phyloP scores from a whole-genome alignment of 2,113 vertebrate species.

The Camelus dromedarius region DNA sequence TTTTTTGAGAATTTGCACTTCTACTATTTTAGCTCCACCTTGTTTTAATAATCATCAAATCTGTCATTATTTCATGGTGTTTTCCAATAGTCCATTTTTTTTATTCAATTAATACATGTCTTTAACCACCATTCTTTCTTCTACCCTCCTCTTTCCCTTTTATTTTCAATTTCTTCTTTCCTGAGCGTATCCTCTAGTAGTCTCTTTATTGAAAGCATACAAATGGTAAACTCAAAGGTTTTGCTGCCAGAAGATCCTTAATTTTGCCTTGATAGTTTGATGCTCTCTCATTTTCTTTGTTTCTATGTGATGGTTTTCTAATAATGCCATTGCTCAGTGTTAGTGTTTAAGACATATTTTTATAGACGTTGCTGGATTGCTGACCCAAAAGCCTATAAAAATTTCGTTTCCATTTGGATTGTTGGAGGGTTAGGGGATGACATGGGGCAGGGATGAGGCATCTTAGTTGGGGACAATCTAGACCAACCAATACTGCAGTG shows the following conservation, averaged over 20 bases:
- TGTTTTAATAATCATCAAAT: neutral
- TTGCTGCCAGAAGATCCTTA: neutral
- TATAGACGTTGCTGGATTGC: neutral
- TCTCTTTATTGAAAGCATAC: neutral
- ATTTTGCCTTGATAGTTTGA: neutral
- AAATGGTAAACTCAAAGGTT: neutral
- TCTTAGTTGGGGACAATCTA: neutral
- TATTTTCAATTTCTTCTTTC: conserved; percentile 12
- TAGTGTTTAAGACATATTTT: neutral
- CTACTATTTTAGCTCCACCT: neutral
- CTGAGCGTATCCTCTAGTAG: neutral
- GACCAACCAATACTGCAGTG: neutral
- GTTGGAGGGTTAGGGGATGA: neutral
- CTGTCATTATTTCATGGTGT: neutral
- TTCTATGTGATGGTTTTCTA: neutral
- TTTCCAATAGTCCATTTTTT: neutral
- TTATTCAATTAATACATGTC: neutral
- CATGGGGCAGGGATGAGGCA: neutral
- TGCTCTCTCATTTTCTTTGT: neutral
- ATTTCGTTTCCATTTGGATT: neutral
- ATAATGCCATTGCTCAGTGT: neutral
- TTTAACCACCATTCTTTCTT: neutral
- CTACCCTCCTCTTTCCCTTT: neutral
- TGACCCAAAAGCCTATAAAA: neutral
- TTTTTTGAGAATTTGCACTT: neutral